Evolutionary conservation across 2,113 vertebrate species (phyloP), one percentile per base, ranked within the genome.

Genomic region (Aramus guarauna): DNA sequence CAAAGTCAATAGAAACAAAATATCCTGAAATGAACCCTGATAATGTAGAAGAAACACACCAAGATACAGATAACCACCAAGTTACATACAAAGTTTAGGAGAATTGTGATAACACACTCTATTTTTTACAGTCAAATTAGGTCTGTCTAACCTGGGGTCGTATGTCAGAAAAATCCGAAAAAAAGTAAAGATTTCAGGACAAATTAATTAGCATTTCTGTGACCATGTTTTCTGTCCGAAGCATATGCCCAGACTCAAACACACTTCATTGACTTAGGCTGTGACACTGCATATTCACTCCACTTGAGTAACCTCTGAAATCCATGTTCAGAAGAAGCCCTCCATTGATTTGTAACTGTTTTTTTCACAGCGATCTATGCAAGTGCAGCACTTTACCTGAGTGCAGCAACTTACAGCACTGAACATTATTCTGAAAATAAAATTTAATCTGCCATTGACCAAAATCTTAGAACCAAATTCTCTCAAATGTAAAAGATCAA

Each of bases 401-500:
- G 30, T 47, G 13, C 32, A 87, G 39, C 43, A 85, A 74, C 13
- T n/a, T 87, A 19, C 7, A 84, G 34, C 37, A 77, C 24, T 48
- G 43, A 67, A 45, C 15, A 15, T 59, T 78, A 74, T 64, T 87
- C 64, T 59, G 47, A 67, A 95, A 92, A 91, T 47, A 91, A 96
- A 90, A 84, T 59, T 67, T 55, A 50, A 89, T 86, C 76, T 87
- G 47, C n/a, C 82, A 47, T 48, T 85, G 76, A 74, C 72, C 69
- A 92, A 92, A 95, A 92, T 68, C 73, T 75, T 52, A 75, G 52
- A 87, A 92, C n/a, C 18, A 76, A 85, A 78, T 85, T 82, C 53
- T 87, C 91, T 85, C 90, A 89, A 85, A 85, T 48, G 73, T 60
- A 88, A 66, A 82, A 96, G 80, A 94, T 87, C 91, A 94, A 72